Evolutionary conservation across 2,797 vertebrate species (phyloP).

Genomic region (Tokudaia muenninki): DNA sequence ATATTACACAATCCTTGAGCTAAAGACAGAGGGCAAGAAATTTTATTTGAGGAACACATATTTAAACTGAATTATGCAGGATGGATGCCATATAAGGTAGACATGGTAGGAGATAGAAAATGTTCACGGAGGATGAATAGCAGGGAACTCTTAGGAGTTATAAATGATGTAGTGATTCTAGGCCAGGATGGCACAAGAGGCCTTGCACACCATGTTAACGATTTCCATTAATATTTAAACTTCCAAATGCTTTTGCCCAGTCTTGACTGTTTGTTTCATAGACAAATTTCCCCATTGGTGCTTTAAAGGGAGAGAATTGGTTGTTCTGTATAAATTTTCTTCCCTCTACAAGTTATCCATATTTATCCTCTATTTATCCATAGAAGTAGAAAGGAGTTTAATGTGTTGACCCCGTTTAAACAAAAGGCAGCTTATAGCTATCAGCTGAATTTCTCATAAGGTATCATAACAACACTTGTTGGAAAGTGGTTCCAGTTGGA

Average conservation of each 20-base stretch:
- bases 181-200: background rate
- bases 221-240: constrained; percentile 1
- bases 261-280: constrained; percentile 2
- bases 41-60: background rate
- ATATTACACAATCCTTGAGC: background rate
- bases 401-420: background rate
- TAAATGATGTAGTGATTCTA: background rate
- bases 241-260: background rate
- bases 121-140: background rate
- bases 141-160: background rate
- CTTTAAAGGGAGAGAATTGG: constrained; percentile 28
- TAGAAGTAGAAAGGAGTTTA: background rate
- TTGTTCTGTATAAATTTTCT: background rate
- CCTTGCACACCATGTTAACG: background rate
- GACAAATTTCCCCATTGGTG: background rate
- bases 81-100: background rate
- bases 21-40: background rate
- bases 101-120: background rate
- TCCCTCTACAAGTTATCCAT: background rate
- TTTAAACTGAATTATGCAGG: background rate
- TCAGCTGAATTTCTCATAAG: background rate
- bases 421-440: background rate
- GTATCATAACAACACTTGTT: background rate
- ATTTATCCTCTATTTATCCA: no score
- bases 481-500: background rate